Evolutionary conservation across 2,113 vertebrate species (phyloP).

Genomic region (human (Homo sapiens)): DNA sequence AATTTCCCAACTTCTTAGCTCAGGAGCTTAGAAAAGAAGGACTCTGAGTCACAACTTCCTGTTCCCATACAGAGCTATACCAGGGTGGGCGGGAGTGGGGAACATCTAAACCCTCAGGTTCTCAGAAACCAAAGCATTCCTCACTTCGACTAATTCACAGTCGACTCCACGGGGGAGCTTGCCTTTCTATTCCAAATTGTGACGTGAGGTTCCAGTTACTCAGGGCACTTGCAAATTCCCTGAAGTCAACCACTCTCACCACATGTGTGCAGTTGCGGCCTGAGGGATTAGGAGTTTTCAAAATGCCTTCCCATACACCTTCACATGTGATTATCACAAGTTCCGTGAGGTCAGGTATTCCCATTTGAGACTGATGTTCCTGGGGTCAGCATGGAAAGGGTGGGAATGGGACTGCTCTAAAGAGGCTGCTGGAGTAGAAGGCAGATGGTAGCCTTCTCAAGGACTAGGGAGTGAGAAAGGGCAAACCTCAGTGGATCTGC

Average conservation of each 20-base stretch:
- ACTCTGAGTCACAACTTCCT: neutral
- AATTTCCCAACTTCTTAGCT: neutral
- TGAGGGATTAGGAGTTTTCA: neutral
- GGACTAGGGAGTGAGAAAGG: neutral
- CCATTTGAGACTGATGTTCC: neutral
- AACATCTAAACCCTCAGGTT: neutral
- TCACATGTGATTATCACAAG: neutral
- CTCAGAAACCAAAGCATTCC: neutral
- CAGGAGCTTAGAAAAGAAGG: neutral
- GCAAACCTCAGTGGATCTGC: neutral
- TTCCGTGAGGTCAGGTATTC: neutral
- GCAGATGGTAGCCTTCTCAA: neutral
- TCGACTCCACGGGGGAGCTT: neutral
- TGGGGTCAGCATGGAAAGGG: neutral
- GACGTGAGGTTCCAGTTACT: neutral
- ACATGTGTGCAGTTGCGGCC: neutral
- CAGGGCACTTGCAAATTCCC: too few species aligned
- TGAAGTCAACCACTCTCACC: accelerated
- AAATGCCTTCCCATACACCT: neutral
- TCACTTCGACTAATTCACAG: neutral
- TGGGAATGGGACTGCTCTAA: neutral
- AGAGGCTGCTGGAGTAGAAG: neutral
- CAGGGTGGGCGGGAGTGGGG: too few species aligned
- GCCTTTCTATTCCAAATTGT: neutral
- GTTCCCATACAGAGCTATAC: neutral